phyloP scores from a whole-genome alignment of 2,113 vertebrate species.

The Lichenostomus cassidix region DNA sequence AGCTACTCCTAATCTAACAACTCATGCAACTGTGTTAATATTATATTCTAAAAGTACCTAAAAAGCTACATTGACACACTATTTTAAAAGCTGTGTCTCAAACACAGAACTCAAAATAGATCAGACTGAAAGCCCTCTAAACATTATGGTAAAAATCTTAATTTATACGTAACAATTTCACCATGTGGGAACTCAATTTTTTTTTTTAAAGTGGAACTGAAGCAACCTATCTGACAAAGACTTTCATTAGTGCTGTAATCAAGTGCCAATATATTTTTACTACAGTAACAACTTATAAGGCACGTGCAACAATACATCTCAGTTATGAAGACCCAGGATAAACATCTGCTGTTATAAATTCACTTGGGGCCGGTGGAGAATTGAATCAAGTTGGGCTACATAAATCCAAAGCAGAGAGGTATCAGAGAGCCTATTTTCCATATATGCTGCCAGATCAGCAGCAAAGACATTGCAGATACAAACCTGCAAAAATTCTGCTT shows the following conservation, averaged over 20 bases:
- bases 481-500: not conserved
- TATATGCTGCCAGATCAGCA: not conserved
- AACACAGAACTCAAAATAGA: not conserved
- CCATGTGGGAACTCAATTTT: not conserved
- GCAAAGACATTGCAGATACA: not conserved
- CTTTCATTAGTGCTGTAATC: constrained; percentile 40
- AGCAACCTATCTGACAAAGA: constrained; percentile 41
- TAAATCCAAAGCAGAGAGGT: not conserved
- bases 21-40: not conserved
- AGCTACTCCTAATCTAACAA: not conserved
- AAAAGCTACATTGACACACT: not conserved
- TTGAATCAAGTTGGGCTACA: not conserved
- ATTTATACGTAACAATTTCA: constrained; percentile 30
- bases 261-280: constrained; percentile 28
- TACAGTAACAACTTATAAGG: constrained; percentile 27
- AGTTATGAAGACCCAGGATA: not conserved
- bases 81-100: not conserved
- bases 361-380: not conserved
- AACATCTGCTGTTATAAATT: not conserved
- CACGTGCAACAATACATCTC: constrained; percentile 15
- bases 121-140: not conserved
- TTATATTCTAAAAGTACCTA: not conserved
- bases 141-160: not conserved
- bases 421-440: not conserved
- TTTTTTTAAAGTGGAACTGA: not conserved